Conservation (phyloP, 2,888 invertebrate genomes). For the Mesoligia furuncula region DNA sequence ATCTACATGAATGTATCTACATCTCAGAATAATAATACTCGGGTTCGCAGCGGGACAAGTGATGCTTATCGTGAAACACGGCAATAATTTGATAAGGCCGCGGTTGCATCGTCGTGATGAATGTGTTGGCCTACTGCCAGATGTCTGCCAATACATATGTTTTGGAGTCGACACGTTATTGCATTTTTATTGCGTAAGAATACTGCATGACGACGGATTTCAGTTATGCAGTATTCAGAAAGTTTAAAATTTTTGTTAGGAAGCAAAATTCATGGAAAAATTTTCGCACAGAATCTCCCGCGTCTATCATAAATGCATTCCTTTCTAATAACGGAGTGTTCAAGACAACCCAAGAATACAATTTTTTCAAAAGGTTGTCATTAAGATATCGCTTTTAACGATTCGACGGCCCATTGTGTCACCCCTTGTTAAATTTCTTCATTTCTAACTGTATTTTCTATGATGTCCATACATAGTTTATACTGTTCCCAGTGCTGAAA, state of each 20-base stretch:
- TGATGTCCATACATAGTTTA: too few species aligned
- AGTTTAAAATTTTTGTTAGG: not conserved
- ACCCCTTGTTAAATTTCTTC: too few species aligned
- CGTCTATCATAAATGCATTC: not conserved
- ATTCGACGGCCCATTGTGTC: too few species aligned
- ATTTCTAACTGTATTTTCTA: too few species aligned
- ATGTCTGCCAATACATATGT: constrained; percentile 30
- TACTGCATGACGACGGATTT: not conserved
- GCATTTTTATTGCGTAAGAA: constrained; percentile 39
- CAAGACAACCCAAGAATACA: not conserved
- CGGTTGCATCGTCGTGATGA: constrained; percentile 63
- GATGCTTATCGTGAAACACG: constrained; percentile 49
- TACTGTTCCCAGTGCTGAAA: too few species aligned
- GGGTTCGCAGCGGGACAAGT: not conserved
- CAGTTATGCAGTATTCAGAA: too few species aligned
- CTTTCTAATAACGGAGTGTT: not conserved
- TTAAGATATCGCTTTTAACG: too few species aligned
- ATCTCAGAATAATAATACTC: constrained; percentile 1
- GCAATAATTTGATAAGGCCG: constrained; percentile 70
- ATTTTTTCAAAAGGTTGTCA: too few species aligned
- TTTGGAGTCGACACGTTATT: constrained; percentile 33
- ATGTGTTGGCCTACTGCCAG: constrained; percentile 71
- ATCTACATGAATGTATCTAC: not conserved
- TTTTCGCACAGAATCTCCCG: not conserved
- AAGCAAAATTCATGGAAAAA: not conserved